phyloP scores from a whole-genome alignment of 2,888 invertebrate genomes.

The Volucella zonaria region DNA sequence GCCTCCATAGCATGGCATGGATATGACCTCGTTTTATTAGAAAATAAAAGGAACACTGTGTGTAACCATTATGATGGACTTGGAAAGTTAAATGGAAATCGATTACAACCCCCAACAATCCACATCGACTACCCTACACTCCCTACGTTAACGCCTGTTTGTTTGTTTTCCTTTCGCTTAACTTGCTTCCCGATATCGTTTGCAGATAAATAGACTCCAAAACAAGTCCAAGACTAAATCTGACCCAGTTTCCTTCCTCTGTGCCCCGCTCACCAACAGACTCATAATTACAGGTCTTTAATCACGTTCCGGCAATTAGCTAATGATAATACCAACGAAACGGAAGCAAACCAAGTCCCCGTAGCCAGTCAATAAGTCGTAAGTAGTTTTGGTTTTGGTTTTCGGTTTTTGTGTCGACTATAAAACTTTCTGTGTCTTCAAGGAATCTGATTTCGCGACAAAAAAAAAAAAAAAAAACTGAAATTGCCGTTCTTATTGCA shows the following conservation, averaged over 20 bases:
- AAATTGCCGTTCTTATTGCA: slow-evolving; percentile 1
- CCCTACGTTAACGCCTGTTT: background rate
- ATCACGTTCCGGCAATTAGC: slow-evolving; percentile 71
- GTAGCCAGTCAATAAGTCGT: slow-evolving; percentile 44
- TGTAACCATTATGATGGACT: background rate
- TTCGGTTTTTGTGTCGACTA: slow-evolving; percentile 5
- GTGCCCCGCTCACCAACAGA: background rate
- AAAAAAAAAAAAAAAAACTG: slow-evolving; percentile 27
- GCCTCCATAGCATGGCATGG: too few species aligned
- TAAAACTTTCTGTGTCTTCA: background rate
- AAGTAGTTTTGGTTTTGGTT: slow-evolving; percentile 41
- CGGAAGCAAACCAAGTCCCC: slow-evolving; percentile 39
- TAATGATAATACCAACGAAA: slow-evolving; percentile 52
- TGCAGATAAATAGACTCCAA: slow-evolving; percentile 55
- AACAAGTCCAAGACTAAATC: slow-evolving; percentile 3
- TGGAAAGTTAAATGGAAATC: slow-evolving; percentile 58
- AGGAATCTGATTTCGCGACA: slow-evolving; percentile 44
- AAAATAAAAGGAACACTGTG: too few species aligned
- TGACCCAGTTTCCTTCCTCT: slow-evolving; percentile 52
- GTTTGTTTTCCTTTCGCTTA: slow-evolving; percentile 29
- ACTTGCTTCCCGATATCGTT: slow-evolving; percentile 58
- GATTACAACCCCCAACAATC: slow-evolving; percentile 43
- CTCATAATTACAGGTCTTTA: slow-evolving; percentile 56
- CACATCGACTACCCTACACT: background rate
- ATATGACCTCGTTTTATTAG: too few species aligned